Conservation (phyloP, 2,888 invertebrate genomes). For the Tipula unca region DNA sequence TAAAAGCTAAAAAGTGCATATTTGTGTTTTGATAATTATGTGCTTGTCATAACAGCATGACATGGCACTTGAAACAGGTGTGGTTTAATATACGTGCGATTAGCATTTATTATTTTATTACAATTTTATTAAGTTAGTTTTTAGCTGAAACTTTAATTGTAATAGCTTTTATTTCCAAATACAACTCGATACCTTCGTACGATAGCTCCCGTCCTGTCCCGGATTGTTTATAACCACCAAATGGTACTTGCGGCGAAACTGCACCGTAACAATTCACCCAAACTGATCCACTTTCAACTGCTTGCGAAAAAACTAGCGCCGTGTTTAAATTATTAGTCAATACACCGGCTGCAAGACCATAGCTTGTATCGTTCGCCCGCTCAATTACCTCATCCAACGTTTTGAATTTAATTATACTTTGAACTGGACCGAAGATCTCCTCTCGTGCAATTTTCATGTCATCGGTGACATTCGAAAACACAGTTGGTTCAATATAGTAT, state of each 20-base stretch:
- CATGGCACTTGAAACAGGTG: not conserved
- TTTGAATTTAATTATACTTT: conserved; percentile 74
- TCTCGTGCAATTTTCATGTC: conserved; percentile 64
- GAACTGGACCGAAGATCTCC: conserved; percentile 88
- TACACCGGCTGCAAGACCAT: conserved; percentile 76
- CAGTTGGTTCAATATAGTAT: conserved; percentile 68
- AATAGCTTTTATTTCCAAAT: conserved; percentile 70
- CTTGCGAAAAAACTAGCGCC: conserved; percentile 64
- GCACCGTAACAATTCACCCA: conserved; percentile 54
- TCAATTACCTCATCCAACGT: conserved; percentile 67
- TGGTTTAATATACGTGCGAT: not conserved
- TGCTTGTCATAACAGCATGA: not conserved
- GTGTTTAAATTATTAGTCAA: conserved; percentile 71
- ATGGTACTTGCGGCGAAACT: conserved; percentile 60
- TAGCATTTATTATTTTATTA: not conserved
- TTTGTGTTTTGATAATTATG: too few relatives aligned
- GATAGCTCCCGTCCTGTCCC: conserved; percentile 73
- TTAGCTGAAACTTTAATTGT: conserved; percentile 45
- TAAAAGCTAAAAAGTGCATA: too few relatives aligned
- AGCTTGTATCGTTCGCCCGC: conserved; percentile 69
- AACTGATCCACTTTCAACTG: conserved; percentile 71
- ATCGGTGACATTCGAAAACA: conserved; percentile 67
- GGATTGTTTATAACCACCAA: conserved; percentile 82
- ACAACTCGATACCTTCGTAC: conserved; percentile 66
- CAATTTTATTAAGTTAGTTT: conserved; percentile 9